Percentiles rank a stretch among this genome's conserved stretches.
These are phyloP conservation scores for Macrotis lagotis DNA, from an alignment of 2,113 vertebrate genomes.

Conservation along the genomic window DNA sequence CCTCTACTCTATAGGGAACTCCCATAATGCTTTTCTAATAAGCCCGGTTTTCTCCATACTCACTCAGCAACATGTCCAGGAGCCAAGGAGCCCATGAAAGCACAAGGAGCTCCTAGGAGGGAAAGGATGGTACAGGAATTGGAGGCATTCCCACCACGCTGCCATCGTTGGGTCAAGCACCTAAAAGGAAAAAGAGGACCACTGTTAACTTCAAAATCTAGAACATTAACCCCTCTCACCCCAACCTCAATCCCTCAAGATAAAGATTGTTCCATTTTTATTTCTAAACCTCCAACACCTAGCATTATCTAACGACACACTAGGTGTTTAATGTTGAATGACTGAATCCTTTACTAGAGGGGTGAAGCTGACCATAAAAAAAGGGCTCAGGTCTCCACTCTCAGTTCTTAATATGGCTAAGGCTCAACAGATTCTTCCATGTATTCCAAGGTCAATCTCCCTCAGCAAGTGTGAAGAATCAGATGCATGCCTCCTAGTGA, in stretches of 20 bases:
- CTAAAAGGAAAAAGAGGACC: constrained; percentile 72
- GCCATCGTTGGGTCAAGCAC: constrained; percentile 91
- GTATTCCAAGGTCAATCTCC: neutral
- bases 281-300: neutral
- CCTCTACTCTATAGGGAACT: neutral
- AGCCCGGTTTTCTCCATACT: constrained; percentile 72
- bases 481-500: neutral
- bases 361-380: neutral
- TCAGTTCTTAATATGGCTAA: neutral
- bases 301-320: neutral
- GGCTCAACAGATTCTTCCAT: neutral
- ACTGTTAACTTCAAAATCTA: neutral
- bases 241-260: neutral
- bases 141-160: constrained; percentile 91
- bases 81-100: constrained; percentile 90
- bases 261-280: neutral
- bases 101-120: constrained; percentile 87
- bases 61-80: constrained; percentile 87
- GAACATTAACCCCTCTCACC: neutral
- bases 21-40: neutral
- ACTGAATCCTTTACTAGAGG: neutral
- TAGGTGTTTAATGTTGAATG: neutral
- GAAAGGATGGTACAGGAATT: constrained; percentile 91
- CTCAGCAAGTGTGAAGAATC: neutral
- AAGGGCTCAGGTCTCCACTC: neutral